phyloP scores from a whole-genome alignment of 2,113 vertebrate species.

The Oxyura jamaicensis region DNA sequence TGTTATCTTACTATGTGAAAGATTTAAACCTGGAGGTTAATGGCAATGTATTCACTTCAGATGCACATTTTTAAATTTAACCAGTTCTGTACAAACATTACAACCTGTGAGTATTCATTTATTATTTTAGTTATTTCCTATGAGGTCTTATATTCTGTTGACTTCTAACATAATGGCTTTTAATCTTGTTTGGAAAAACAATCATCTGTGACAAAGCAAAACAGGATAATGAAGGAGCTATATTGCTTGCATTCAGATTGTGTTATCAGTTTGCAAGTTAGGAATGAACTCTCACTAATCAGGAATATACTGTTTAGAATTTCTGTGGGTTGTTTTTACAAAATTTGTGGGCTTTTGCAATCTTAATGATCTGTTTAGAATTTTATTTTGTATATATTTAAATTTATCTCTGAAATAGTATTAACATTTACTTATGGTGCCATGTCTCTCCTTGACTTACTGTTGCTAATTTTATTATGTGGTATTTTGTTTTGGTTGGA shows the following conservation, averaged over 20 bases:
- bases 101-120: neutral
- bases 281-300: neutral
- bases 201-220: neutral
- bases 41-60: neutral
- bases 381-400: neutral
- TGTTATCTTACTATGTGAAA: neutral
- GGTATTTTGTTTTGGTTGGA: neutral
- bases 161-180: neutral
- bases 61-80: neutral
- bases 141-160: neutral
- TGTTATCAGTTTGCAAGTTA: neutral
- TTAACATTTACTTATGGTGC: neutral
- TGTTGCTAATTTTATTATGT: neutral
- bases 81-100: neutral
- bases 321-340: fast-evolving
- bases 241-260: neutral
- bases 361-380: neutral
- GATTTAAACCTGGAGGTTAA: neutral
- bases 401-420: neutral
- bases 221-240: neutral
- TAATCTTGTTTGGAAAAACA: neutral
- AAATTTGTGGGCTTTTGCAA: neutral
- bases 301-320: neutral
- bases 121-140: neutral
- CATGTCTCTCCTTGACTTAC: neutral